Conservation (phyloP, 2,113 vertebrate genomes). For the Istiophorus platypterus region DNA sequence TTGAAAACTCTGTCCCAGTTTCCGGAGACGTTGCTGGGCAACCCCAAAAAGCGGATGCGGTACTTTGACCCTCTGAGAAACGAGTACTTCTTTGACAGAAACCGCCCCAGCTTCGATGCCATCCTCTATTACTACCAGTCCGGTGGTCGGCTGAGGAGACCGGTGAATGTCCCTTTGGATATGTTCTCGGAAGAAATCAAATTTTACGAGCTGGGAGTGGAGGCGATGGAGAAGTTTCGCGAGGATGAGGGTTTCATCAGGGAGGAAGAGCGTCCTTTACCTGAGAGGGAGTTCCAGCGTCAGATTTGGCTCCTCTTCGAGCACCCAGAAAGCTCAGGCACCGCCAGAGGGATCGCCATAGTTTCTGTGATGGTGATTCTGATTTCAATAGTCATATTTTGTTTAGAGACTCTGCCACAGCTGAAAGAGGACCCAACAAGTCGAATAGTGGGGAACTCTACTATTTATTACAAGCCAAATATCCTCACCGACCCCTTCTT, state of each 20-base stretch:
- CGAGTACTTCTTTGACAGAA: constrained; percentile 88
- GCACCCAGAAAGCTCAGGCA: constrained; percentile 96
- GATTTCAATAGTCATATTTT: constrained; percentile 99
- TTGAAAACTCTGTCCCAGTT: constrained; percentile 87
- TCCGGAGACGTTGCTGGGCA: constrained; percentile 86
- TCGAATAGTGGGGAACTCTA: constrained; percentile 88
- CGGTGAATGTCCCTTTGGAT: constrained; percentile 97
- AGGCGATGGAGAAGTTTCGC: constrained; percentile 98
- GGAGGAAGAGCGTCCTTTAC: constrained; percentile 95
- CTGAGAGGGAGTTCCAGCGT: constrained; percentile 95
- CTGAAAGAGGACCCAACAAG: constrained; percentile 90
- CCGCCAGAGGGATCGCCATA: constrained; percentile 95
- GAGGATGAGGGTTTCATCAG: constrained; percentile 98
- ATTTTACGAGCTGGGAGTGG: constrained; percentile 97
- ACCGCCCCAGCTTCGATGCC: constrained; percentile 86
- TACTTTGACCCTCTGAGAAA: constrained; percentile 98
- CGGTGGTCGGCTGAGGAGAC: constrained; percentile 93
- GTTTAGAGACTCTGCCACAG: constrained; percentile 96
- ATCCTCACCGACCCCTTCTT: constrained; percentile 98
- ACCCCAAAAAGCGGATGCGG: constrained; percentile 92
- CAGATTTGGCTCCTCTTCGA: constrained; percentile 99
- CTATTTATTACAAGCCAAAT: constrained; percentile 90
- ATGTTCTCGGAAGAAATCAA: constrained; percentile 99
- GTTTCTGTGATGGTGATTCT: constrained; percentile 99
- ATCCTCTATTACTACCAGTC: constrained; percentile 96